Conservation (phyloP, 2,888 invertebrate genomes). For the Nectonema munidae region DNA sequence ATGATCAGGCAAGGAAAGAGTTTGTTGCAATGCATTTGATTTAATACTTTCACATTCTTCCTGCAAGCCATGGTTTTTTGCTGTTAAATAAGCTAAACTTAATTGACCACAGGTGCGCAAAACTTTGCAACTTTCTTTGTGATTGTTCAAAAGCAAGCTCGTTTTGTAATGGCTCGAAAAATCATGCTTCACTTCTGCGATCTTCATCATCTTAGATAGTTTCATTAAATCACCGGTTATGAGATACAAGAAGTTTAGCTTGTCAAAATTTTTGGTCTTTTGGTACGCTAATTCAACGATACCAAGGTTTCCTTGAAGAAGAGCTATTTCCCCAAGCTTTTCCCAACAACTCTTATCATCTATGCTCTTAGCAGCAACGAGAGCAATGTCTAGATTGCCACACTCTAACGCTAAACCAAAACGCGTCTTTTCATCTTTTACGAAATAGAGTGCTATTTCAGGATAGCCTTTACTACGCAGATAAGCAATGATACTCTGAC, state of each 20-base stretch:
- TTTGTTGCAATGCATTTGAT: too few species aligned
- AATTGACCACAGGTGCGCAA: slow-evolving; percentile 29
- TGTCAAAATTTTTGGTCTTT: slow-evolving; percentile 92
- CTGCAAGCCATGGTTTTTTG: slow-evolving; percentile 51
- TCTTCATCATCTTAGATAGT: slow-evolving; percentile 87
- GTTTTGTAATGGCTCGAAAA: slow-evolving; percentile 82
- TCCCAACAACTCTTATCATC: slow-evolving; percentile 89
- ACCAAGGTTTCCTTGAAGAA: slow-evolving; percentile 27
- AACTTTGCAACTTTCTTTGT: slow-evolving; percentile 32
- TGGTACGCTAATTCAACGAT: slow-evolving; percentile 97
- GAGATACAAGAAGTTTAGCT: slow-evolving; percentile 74
- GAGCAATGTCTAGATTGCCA: slow-evolving; percentile 67
- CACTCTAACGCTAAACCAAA: slow-evolving; percentile 81
- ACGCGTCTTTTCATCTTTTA: slow-evolving; percentile 83
- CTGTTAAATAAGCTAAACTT: slow-evolving; percentile 57
- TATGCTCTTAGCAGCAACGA: slow-evolving; percentile 68
- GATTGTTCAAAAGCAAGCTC: slow-evolving; percentile 58
- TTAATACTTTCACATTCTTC: slow-evolving; percentile 43
- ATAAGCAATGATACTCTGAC: slow-evolving; percentile 92
- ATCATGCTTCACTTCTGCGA: slow-evolving; percentile 88
- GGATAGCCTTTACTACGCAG: slow-evolving; percentile 95
- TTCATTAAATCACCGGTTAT: slow-evolving; percentile 93
- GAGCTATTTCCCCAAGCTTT: slow-evolving; percentile 57
- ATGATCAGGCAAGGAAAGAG: too few species aligned
- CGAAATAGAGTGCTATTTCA: slow-evolving; percentile 89